Evolutionary conservation across 2,797 vertebrate genomes (phyloP), one percentile per base, ranked within the genome.

Genomic region (Coilia nasus): DNA sequence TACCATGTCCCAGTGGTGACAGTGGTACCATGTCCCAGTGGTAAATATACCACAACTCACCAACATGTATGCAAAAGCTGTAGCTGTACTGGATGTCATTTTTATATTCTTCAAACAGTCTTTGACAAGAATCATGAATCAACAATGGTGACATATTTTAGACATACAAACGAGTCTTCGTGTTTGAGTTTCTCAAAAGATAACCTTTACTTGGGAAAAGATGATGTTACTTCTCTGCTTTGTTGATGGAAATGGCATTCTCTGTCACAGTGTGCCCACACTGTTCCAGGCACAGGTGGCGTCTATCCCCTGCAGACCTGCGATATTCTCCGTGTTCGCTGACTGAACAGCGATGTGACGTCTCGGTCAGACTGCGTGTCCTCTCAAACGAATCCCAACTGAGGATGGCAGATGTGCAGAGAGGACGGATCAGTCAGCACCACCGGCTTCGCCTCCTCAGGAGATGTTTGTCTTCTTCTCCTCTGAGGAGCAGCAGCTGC

Each of bases 271-370:
- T 14, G 67, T 41, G 14, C 2, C 28, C 67, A 75, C 28, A 75
- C 67, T 75, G 67, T 75, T 75, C 67, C 67, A 75, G 67, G 6
- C 35, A 41, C 67, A 75, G 67, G 67, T 75, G 67, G 67, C 67
- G 12, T 41, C 10, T 35, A 75, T 75, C 67, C 67, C 67, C 67
- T 35, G 67, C 67, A 75, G 67, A 35, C 28, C 67, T 28, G 28
- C 28, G 67, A 41, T 17, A 17, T 31, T 75, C 28, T 17, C 11
- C 67, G 15, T 35, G 67, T 17, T 41, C 67, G 15, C 67, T 41
- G 67, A 75, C 28, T 75, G 67, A 35, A 75, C 67, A 75, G 31
- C 67, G 17, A 19, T 75, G 31, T 75, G 67, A 31, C 67, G 6
- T 75, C 67, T 31, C 31, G 28, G 31, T 75, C 67, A 75, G 28